phyloP scores from a whole-genome alignment of 2,113 vertebrate genomes.

The Cottus gobio region DNA sequence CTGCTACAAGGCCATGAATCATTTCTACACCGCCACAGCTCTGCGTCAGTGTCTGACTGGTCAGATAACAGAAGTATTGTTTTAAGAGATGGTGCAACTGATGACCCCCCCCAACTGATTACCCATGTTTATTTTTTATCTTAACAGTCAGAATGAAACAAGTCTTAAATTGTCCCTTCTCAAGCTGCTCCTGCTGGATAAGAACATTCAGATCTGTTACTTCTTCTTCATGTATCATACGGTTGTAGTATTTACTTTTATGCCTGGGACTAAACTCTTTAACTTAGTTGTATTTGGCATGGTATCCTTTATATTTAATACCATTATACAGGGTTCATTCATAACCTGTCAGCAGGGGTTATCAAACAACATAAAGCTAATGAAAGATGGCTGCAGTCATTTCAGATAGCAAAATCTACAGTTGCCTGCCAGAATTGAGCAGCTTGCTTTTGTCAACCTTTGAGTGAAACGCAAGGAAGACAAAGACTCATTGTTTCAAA shows the following conservation, averaged over 20 bases:
- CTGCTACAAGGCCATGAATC: conserved; percentile 53
- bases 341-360: neutral
- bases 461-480: neutral
- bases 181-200: too few relatives aligned
- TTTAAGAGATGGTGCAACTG: conserved; percentile 3
- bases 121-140: neutral
- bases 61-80: conserved; percentile 1
- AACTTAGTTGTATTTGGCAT: neutral
- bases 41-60: conserved; percentile 36
- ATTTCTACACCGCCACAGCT: conserved; percentile 27
- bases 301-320: neutral
- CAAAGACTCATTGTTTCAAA: neutral
- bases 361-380: neutral
- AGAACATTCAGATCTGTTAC: too few relatives aligned
- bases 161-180: too few relatives aligned
- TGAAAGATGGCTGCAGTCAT: neutral
- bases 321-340: neutral
- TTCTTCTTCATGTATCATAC: too few relatives aligned
- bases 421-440: neutral
- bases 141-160: too few relatives aligned
- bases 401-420: neutral
- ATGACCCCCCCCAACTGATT: too few relatives aligned
- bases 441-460: neutral
- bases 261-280: neutral
- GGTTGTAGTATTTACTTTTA: too few relatives aligned